Evolutionary conservation across 2,888 invertebrate species (phyloP), one percentile per base, ranked within the genome.

Genomic region (Epirrhoe tristata): DNA sequence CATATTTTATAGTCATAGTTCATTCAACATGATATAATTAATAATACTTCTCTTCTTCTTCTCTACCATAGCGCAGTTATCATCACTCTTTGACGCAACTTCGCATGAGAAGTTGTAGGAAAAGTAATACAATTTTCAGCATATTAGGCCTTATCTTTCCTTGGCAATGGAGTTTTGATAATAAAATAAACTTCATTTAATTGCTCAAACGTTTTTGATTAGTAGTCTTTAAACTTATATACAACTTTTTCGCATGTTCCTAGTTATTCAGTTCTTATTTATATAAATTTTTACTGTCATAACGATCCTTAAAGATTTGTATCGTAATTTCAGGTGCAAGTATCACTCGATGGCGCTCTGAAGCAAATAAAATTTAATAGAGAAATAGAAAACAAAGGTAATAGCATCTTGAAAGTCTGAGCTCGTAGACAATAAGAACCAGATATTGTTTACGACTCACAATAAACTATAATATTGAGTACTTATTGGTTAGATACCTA

Each of bases 111-210:
- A 63, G 43, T 66, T 34, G 52, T 34, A 32, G n/a, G 34, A 58
- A 58, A 67, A 59, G 46, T 58, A 51, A 62, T 58, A 62, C 54
- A 58, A 66, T 50, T 63, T 62, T 16, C 43, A 50, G 46, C 63
- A 51, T 63, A 67, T 63, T 55, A 14, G 50, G 32, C 24, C 43
- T 54, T 50, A 63, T 58, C 62, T 58, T 58, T 63, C 34, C 32
- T 54, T 65, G 24, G 39, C 53, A 57, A 57, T 58, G 31, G 50
- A 54, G 53, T 46, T 50, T 16, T 34, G 36, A 56, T 17, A 50
- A 54, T 31, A 46, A 46, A 10, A 43, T 53, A 36, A 52, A 39
- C 24, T 46, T 66, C 48, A 57, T 61, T 53, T 61, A 48, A 48
- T 54, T 54, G 31, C 16, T 24, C 17, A 34, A 34, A 36, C 12